Base-by-base conservation (phyloP, 1,140 invertebrate species). In the Euschistus heros region DNA sequence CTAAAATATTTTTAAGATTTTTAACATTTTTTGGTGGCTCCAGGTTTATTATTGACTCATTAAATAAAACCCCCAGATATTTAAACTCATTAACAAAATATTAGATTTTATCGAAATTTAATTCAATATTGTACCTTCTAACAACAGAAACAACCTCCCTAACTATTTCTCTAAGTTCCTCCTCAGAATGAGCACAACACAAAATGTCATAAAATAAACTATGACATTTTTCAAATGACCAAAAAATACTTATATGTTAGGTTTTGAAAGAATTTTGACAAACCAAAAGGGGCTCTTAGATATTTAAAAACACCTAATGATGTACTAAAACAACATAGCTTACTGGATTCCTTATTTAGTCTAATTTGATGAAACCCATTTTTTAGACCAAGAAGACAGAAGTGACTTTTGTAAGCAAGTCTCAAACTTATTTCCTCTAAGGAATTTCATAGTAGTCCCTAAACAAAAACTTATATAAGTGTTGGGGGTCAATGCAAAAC, bases 401-500 rank as follows among this genome's bases (percentile, higher is more conserved):
- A 66, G 18, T 37, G 24, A 10, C 22, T 60, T 61, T 66, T 62
- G 2, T 46, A 26, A n/a, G 64, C 27, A n/a, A 66, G 44, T 62
- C 46, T n/a, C n/a, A n/a, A n/a, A n/a, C n/a, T n/a, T 65, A 50
- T 50, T 52, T 61, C 55, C 24, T 66, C 64, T 6, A 62, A 14
- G 64, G 64, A 14, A 66, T 66, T 24, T 66, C 10, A 33, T 30
- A 66, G 24, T 61, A 66, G 13, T 66, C 64, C 62, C 52, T 55
- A 18, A 50, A 8, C 17, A 68, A 46, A 52, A 66, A 69, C 59
- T 65, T 52, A 65, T 76, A 76, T 18, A 76, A 66, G 30, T 68
- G 71, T 27, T 74, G 33, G 33, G 33, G 75, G 66, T 80, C 75
- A 20, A 75, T 69, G 65, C 75, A 77, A 0, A 80, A 26, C 17